Percentiles rank a stretch among this genome's conserved stretches.
These are phyloP conservation scores for Pyrrhosoma nymphula DNA, from an alignment of 2,888 invertebrate species.

Conservation along the genomic window DNA sequence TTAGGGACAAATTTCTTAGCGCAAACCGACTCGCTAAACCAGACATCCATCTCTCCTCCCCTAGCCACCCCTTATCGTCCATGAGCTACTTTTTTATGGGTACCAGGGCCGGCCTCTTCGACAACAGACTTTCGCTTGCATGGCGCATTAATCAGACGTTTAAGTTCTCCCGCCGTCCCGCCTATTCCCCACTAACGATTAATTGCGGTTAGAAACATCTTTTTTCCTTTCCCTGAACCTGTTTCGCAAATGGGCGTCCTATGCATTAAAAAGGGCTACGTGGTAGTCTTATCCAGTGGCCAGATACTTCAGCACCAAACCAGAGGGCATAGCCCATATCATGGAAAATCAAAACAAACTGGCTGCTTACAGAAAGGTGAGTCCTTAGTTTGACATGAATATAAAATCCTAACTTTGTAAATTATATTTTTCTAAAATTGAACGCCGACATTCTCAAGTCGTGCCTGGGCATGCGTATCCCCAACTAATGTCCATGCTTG, in stretches of 20 bases:
- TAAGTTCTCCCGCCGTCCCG: neutral
- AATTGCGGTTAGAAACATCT: neutral
- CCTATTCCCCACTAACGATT: neutral
- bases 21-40: neutral
- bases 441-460: too few relatives aligned
- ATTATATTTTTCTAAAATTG: too few relatives aligned
- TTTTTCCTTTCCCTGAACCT: neutral
- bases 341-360: too few relatives aligned
- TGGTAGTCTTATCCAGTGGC: too few relatives aligned
- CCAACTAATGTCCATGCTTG: too few relatives aligned
- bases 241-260: neutral
- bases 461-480: too few relatives aligned
- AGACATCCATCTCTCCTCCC: neutral
- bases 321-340: too few relatives aligned
- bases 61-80: neutral
- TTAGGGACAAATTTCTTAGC: neutral
- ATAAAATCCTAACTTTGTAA: too few relatives aligned
- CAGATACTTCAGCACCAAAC: too few relatives aligned
- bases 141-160: neutral
- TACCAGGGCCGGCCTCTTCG: neutral
- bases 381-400: too few relatives aligned
- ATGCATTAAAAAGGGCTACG: neutral
- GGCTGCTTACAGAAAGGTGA: too few relatives aligned
- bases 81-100: neutral
- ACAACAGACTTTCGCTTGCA: neutral